Conservation (phyloP, 2,888 invertebrate genomes). For the Atherix ibis region DNA sequence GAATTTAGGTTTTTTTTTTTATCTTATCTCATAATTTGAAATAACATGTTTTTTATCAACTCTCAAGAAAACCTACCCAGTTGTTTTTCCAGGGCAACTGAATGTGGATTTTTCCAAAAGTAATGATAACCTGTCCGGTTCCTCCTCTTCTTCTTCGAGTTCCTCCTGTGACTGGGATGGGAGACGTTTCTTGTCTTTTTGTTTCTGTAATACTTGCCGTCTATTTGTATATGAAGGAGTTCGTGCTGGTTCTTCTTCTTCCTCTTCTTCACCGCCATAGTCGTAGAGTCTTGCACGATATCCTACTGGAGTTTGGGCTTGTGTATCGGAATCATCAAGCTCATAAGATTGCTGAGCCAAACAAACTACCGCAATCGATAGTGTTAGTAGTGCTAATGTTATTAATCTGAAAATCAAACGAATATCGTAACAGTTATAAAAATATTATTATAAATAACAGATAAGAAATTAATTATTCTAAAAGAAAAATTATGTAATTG, state of each 20-base stretch:
- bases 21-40: too few relatives aligned
- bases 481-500: too few relatives aligned
- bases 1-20: neutral
- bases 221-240: slow-evolving; percentile 17
- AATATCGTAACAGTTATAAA: too few relatives aligned
- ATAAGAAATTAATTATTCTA: too few relatives aligned
- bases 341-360: slow-evolving; percentile 10
- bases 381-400: too few relatives aligned
- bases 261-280: slow-evolving; percentile 25
- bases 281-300: slow-evolving; percentile 25
- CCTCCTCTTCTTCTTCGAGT: slow-evolving; percentile 56
- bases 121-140: slow-evolving; percentile 66
- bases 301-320: slow-evolving; percentile 29
- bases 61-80: slow-evolving; percentile 42
- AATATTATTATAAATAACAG: too few relatives aligned
- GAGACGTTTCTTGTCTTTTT: slow-evolving; percentile 17
- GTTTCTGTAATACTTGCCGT: slow-evolving; percentile 20
- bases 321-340: slow-evolving; percentile 25
- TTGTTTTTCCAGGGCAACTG: slow-evolving; percentile 60
- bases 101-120: slow-evolving; percentile 74
- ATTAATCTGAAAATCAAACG: too few relatives aligned
- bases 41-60: too few relatives aligned
- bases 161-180: slow-evolving; percentile 45
- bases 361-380: too few relatives aligned
- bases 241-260: slow-evolving; percentile 3